Evolutionary conservation across 1,140 invertebrate genomes (phyloP).

Genomic region (Daktulosphaira vitifoliae): DNA sequence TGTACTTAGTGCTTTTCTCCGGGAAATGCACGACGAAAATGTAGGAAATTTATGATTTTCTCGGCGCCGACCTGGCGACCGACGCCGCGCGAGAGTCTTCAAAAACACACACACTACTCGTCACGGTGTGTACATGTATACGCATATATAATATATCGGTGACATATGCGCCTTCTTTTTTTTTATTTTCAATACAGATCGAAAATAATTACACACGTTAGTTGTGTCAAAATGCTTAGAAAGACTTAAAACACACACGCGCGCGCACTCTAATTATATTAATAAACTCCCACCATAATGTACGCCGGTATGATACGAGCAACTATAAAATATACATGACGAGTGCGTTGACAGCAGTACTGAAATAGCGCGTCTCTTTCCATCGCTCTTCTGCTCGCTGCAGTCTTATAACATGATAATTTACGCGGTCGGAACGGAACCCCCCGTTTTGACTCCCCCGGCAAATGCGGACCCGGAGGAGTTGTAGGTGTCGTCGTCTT

Average conservation of each 20-base stretch:
- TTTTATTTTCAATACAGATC: slow-evolving; percentile 8
- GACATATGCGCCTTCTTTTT: neutral
- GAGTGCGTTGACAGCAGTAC: slow-evolving; percentile 31
- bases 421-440: neutral
- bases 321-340: slow-evolving; percentile 23
- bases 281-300: slow-evolving; percentile 28
- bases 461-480: neutral
- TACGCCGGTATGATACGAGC: neutral
- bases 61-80: slow-evolving; percentile 5
- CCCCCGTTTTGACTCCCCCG: neutral
- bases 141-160: neutral
- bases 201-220: neutral
- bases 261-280: too few species aligned
- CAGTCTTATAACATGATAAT: too few species aligned
- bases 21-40: neutral
- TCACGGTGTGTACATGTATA: too few species aligned
- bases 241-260: slow-evolving; percentile 13
- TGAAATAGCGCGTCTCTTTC: slow-evolving; percentile 9
- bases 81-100: neutral
- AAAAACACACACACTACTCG: too few species aligned
- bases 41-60: slow-evolving; percentile 26
- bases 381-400: neutral
- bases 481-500: slow-evolving; percentile 29
- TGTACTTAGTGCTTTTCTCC: too few species aligned
- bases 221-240: neutral